A percentile compares a stretch with the other conserved stretches of the same genome.
phyloP scores from a whole-genome alignment of 2,113 vertebrate genomes.

The Phrynosoma blainvillii region DNA sequence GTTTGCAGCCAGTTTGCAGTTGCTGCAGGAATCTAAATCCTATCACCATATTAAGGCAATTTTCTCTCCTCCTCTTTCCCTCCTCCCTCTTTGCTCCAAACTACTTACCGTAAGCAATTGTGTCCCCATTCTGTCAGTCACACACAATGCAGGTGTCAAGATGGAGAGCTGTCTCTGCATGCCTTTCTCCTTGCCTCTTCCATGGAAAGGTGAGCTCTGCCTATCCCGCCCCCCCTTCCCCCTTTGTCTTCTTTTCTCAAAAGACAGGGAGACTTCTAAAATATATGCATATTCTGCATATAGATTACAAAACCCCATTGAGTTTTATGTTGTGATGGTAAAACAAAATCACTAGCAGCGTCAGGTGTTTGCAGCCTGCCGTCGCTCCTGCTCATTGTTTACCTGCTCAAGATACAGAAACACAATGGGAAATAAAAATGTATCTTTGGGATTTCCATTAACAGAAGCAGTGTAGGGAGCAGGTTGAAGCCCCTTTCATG shows the following conservation, averaged over 20 bases:
- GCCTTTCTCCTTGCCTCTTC: not conserved
- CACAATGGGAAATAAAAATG: not conserved
- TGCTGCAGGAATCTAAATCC: not conserved
- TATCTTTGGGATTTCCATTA: not conserved
- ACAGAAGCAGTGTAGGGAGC: not conserved
- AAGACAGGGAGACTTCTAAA: not conserved
- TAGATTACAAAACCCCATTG: not conserved
- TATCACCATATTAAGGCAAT: not conserved
- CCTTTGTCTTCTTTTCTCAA: not conserved
- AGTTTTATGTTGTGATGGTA: not conserved
- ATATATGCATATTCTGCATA: not conserved
- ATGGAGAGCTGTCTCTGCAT: conserved; percentile 6
- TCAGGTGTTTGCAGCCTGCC: not conserved
- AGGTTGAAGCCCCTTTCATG: not conserved
- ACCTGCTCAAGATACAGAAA: not conserved
- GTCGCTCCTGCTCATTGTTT: not conserved
- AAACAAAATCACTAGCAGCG: not conserved
- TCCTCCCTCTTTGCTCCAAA: not conserved
- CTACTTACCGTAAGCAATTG: conserved; percentile 6
- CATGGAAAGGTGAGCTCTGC: not conserved
- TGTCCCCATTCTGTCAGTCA: conserved; percentile 42
- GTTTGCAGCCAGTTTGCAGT: not conserved
- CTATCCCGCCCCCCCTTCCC: not conserved
- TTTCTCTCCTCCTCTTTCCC: not conserved
- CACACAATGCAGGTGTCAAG: not conserved